These are phyloP conservation scores for Drosophila pruinosa DNA, from an alignment of 1,140 invertebrate species.

Conservation along the genomic window DNA sequence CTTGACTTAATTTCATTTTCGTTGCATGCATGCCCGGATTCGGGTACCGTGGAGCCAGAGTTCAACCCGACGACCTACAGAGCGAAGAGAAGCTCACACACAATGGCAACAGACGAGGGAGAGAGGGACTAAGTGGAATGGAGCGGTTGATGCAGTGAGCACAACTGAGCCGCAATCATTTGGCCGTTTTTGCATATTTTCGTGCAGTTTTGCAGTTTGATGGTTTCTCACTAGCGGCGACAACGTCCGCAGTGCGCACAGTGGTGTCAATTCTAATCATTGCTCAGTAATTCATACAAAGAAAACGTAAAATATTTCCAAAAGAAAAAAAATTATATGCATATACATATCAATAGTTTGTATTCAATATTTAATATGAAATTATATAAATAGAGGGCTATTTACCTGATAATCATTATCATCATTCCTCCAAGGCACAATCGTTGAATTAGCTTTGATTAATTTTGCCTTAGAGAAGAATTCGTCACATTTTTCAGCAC, in stretches of 20 bases:
- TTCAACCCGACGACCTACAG: slow-evolving; percentile 42
- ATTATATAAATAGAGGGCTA: no score
- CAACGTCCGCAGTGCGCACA: slow-evolving; percentile 43
- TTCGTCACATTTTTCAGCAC: neutral
- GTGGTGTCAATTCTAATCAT: neutral
- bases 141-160: slow-evolving; percentile 47
- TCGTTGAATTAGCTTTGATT: no score
- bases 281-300: neutral
- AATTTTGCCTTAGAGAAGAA: no score
- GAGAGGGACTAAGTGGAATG: slow-evolving; percentile 3
- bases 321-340: no score
- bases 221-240: slow-evolving; percentile 57
- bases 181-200: slow-evolving; percentile 78
- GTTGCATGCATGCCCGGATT: slow-evolving; percentile 60
- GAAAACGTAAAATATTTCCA: neutral
- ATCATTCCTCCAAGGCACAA: no score
- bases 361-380: no score
- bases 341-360: no score
- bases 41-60: slow-evolving; percentile 23
- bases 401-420: no score
- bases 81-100: slow-evolving; percentile 25
- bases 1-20: slow-evolving; percentile 79
- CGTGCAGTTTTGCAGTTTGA: slow-evolving; percentile 74
- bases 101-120: neutral
- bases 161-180: slow-evolving; percentile 71